phyloP scores from a whole-genome alignment of 2,797 vertebrate species.

The Craterocephalus amniculus region DNA sequence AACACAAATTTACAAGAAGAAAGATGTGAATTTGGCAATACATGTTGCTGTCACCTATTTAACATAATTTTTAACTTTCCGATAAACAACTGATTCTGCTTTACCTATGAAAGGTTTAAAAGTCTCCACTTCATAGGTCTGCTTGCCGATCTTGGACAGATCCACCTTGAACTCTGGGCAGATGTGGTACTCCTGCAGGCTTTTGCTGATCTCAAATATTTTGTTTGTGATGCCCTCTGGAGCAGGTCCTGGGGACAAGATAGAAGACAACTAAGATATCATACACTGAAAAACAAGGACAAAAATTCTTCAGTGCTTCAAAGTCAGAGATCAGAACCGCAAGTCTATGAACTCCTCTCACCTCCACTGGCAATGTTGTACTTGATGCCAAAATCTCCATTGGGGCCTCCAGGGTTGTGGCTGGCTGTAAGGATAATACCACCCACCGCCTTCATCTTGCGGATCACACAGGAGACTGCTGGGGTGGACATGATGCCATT shows the following conservation, averaged over 20 bases:
- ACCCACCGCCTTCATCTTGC: slow-evolving; percentile 94
- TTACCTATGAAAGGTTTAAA: slow-evolving; percentile 95
- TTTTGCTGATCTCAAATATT: slow-evolving; percentile 96
- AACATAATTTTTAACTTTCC: background rate
- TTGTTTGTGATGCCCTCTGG: slow-evolving; percentile 95
- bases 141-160: slow-evolving; percentile 90
- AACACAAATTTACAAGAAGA: background rate
- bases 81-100: background rate
- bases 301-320: background rate
- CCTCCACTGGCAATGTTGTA: slow-evolving; percentile 97
- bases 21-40: background rate
- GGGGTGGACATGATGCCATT: slow-evolving; percentile 98
- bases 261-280: background rate
- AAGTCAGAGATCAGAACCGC: background rate
- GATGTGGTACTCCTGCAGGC: slow-evolving; percentile 93
- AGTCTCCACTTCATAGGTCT: slow-evolving; percentile 95
- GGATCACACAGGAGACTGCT: slow-evolving; percentile 96
- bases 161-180: slow-evolving; percentile 95
- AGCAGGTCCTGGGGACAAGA: slow-evolving; percentile 87
- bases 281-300: background rate
- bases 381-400: slow-evolving; percentile 97
- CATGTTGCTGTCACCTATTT: too few relatives aligned
- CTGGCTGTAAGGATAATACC: slow-evolving; percentile 98
- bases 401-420: slow-evolving; percentile 96
- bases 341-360: slow-evolving; percentile 51